These are phyloP conservation scores for Euwallacea similis DNA, from an alignment of 1,140 invertebrate genomes.

Conservation along the genomic window DNA sequence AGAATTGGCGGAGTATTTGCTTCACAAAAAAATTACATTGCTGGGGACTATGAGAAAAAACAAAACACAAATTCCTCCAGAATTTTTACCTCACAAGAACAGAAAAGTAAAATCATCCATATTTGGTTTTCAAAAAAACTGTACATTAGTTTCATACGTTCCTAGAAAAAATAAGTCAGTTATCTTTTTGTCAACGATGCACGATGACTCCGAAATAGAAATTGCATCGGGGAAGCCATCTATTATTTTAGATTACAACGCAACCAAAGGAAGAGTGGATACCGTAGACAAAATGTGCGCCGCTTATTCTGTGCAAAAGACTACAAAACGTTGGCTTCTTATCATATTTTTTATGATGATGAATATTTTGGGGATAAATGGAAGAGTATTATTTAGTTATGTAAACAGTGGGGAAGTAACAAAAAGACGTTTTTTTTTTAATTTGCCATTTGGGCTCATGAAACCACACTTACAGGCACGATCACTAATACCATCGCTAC, in stretches of 20 bases:
- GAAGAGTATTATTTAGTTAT: constrained; percentile 26
- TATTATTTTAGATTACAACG: constrained; percentile 53
- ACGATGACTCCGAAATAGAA: constrained; percentile 41
- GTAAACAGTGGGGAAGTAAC: too few relatives aligned
- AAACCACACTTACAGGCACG: too few relatives aligned
- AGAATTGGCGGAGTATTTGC: constrained; percentile 39
- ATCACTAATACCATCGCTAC: too few relatives aligned
- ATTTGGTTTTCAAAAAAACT: constrained; percentile 46
- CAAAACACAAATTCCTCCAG: constrained; percentile 47
- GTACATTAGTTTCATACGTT: constrained; percentile 46
- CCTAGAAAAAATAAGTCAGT: constrained; percentile 45
- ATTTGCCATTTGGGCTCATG: too few relatives aligned
- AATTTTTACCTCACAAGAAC: constrained; percentile 47
- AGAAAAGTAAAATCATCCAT: constrained; percentile 36
- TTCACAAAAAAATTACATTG: constrained; percentile 44
- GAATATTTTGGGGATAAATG: constrained; percentile 28
- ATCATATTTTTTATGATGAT: constrained; percentile 45
- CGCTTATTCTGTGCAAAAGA: constrained; percentile 48
- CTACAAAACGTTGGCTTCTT: constrained; percentile 51
- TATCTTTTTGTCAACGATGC: constrained; percentile 37
- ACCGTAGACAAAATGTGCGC: constrained; percentile 53
- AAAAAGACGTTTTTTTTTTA: too few relatives aligned
- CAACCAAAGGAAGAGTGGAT: constrained; percentile 54
- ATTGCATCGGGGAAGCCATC: constrained; percentile 49
- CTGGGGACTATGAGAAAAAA: constrained; percentile 48